Evolutionary conservation across 2,888 invertebrate species (phyloP).

Genomic region (Litoditis marina): DNA sequence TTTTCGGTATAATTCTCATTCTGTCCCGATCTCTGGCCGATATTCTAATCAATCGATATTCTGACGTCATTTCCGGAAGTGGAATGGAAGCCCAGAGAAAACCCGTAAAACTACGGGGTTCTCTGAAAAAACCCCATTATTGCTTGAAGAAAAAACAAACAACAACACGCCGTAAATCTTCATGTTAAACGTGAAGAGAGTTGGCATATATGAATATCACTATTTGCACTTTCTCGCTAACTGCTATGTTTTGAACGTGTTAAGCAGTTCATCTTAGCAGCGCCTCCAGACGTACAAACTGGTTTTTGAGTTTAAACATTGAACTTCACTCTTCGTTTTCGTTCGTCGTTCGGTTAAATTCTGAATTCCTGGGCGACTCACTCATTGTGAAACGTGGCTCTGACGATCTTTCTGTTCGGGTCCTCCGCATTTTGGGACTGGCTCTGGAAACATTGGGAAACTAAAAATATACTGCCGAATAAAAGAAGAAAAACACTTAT

Average conservation of each 20-base stretch:
- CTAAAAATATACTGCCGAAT: too few species aligned
- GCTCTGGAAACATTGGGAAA: conserved; percentile 13
- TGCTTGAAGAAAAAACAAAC: too few species aligned
- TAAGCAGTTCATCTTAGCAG: too few species aligned
- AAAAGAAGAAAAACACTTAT: too few species aligned
- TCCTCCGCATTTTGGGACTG: conserved; percentile 12
- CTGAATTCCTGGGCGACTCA: conserved; percentile 5
- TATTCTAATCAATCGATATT: conserved; percentile 19
- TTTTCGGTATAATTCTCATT: conserved; percentile 4
- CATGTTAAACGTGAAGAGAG: too few species aligned
- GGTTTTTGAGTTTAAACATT: too few species aligned
- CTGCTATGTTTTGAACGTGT: too few species aligned
- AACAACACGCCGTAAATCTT: too few species aligned
- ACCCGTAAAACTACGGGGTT: conserved; percentile 30
- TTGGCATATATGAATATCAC: too few species aligned
- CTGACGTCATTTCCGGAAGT: conserved; percentile 18
- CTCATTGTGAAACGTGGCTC: conserved; percentile 28
- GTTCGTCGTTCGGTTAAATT: neutral
- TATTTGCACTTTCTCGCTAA: too few species aligned
- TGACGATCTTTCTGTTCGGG: conserved; percentile 9
- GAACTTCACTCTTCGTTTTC: neutral
- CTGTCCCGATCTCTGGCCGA: conserved; percentile 25
- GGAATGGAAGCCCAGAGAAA: conserved; percentile 33
- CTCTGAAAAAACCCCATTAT: too few species aligned
- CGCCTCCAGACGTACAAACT: too few species aligned